Evolutionary conservation across 2,888 invertebrate species (phyloP), one percentile per base, ranked within the genome.

Genomic region (Eupsilia transversa): DNA sequence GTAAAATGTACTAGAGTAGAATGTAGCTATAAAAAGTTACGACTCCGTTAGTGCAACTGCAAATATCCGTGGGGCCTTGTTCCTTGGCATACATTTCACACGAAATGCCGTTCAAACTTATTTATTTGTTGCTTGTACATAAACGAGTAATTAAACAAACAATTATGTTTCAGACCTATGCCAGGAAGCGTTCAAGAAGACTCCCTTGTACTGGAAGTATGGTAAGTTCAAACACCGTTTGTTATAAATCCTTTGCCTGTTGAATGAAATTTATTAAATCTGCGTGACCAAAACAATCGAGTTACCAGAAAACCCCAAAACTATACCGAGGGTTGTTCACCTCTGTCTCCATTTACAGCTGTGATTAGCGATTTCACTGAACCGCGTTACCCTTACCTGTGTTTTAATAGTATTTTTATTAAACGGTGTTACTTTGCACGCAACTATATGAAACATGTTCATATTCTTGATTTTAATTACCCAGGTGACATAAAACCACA

Each of bases 131-230:
- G 46, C 57, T 56, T 82, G 64, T 56, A 59, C 72, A 61, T 72
- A 71, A 65, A 68, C 43, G 12, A 63, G 33, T 76, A 61, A 63
- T 76, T 72, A 41, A 41, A 63, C 49, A 70, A 74, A 71, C 83
- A 61, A 72, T 74, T 41, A 63, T 78, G n/a, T 85, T 96, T 77
- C 96, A 98, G 98, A 89, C 98, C 98, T 23, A 97, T 98, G 90
- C 92, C 96, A 20, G 97, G 97, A 76, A 98, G 97, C 91, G 97
- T 97, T 23, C 96, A 97, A 71, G 97, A 98, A 79, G 98, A 98
- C 91, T 97, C 97, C 20, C 95, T 98, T 41, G 97, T 97, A 89
- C 94, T 98, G 82, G 98, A 98, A 97, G 98, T 98, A 33, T 98
- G 98, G 97, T 97, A 93, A 97, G 97, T 94, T 54, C 43, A 68